Evolutionary conservation across 2,797 vertebrate genomes (phyloP).

Genomic region (Ataeniobius toweri): DNA sequence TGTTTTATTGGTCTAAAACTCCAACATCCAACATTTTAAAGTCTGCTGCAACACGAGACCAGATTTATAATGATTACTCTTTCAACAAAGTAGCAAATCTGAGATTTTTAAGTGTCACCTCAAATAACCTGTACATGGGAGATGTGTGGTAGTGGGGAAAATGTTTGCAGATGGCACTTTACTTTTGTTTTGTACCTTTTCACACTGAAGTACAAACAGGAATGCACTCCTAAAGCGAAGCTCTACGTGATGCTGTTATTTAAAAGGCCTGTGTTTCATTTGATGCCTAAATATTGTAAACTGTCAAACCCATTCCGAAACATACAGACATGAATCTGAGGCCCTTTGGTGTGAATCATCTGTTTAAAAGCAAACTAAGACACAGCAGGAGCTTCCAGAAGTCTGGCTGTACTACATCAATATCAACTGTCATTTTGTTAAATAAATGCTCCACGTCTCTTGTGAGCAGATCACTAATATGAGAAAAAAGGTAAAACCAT

Average conservation of each 20-base stretch:
- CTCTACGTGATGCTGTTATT: constrained; percentile 1
- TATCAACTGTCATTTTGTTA: not conserved
- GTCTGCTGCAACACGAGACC: constrained; percentile 2
- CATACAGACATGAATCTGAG: constrained; percentile 47
- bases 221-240: not conserved
- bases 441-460: not conserved
- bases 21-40: not conserved
- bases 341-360: constrained; percentile 30
- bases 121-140: not conserved
- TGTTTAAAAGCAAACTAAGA: constrained; percentile 5
- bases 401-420: constrained; percentile 2
- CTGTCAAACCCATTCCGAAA: constrained; percentile 5
- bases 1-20: constrained; percentile 1
- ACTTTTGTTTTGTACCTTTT: not conserved
- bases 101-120: constrained; percentile 1
- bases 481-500: not conserved
- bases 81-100: not conserved
- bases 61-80: not conserved
- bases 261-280: constrained; percentile 27
- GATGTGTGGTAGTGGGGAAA: constrained; percentile 4
- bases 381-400: not conserved
- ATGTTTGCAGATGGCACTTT: constrained; percentile 25
- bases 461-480: not conserved
- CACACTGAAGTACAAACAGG: constrained; percentile 21
- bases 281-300: constrained; percentile 15